Percentiles rank a stretch among this genome's conserved stretches.
phyloP scores from a whole-genome alignment of 2,113 vertebrate species.

The Crotophaga sulcirostris region DNA sequence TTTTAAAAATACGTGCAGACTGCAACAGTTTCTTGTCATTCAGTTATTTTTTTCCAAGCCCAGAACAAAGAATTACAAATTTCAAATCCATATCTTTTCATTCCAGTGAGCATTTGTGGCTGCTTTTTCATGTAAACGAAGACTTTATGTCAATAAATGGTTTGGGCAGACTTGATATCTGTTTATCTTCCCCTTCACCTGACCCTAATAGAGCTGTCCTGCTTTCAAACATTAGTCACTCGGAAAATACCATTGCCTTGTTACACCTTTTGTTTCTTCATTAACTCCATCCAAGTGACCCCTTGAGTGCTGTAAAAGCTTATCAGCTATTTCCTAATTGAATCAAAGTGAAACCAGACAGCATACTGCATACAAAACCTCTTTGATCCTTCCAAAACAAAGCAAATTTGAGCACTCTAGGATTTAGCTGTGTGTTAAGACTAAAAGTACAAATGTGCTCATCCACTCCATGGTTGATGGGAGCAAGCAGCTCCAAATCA shows the following conservation, averaged over 20 bases:
- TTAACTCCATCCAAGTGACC: not conserved
- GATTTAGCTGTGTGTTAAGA: not conserved
- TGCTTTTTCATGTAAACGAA: not conserved
- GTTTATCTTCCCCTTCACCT: not conserved
- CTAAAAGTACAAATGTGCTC: not conserved
- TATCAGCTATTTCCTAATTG: not conserved
- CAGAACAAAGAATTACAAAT: not conserved
- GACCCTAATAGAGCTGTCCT: not conserved
- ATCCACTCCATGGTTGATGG: not conserved
- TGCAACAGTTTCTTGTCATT: not conserved
- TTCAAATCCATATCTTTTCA: not conserved
- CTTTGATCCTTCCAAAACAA: not conserved
- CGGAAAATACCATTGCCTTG: not conserved
- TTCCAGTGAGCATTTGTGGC: not conserved
- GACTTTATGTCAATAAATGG: not conserved
- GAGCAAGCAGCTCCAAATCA: not conserved
- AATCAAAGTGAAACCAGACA: not conserved
- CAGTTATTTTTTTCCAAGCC: not conserved
- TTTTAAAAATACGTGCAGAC: not conserved
- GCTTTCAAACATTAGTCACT: not conserved
- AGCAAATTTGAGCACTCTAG: not conserved
- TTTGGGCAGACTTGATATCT: not conserved
- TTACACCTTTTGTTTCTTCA: slow-evolving; percentile 8
- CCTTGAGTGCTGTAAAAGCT: not conserved
- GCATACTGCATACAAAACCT: not conserved